Conservation (phyloP, 2,888 invertebrate genomes). For the Drosophila bunnanda region DNA sequence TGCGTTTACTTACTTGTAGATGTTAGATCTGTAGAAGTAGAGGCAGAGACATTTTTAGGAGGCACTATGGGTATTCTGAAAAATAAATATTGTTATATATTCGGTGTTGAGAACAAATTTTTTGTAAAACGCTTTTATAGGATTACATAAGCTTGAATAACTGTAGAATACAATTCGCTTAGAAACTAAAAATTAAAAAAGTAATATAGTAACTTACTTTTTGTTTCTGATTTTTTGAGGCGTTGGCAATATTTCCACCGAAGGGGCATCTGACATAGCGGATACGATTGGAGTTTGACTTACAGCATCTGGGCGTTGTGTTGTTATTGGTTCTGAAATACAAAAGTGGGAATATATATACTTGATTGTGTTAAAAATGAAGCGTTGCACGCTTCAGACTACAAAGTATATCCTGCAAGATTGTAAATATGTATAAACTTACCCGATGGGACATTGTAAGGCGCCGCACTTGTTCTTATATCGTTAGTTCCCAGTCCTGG, state of each 20-base stretch:
- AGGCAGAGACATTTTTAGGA: slow-evolving; percentile 64
- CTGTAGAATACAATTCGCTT: not conserved
- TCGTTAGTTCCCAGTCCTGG: slow-evolving; percentile 42
- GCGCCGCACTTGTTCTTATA: slow-evolving; percentile 38
- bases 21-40: slow-evolving; percentile 6
- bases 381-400: not conserved
- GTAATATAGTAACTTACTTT: slow-evolving; percentile 60
- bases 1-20: slow-evolving; percentile 49
- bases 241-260: slow-evolving; percentile 83
- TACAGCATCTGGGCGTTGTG: slow-evolving; percentile 37
- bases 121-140: no score
- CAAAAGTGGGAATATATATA: not conserved
- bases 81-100: slow-evolving; percentile 2
- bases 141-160: not conserved
- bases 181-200: not conserved
- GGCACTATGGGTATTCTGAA: slow-evolving; percentile 76
- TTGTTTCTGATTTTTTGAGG: slow-evolving; percentile 85
- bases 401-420: not conserved
- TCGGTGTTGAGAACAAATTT: not conserved
- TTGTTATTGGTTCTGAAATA: slow-evolving; percentile 53
- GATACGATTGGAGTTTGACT: slow-evolving; percentile 88
- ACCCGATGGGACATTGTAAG: slow-evolving; percentile 62
- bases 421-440: not conserved
- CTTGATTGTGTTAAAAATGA: not conserved
- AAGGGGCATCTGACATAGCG: slow-evolving; percentile 89